phyloP scores from a whole-genome alignment of 2,113 vertebrate genomes.

The Sclerurus mexicanus region DNA sequence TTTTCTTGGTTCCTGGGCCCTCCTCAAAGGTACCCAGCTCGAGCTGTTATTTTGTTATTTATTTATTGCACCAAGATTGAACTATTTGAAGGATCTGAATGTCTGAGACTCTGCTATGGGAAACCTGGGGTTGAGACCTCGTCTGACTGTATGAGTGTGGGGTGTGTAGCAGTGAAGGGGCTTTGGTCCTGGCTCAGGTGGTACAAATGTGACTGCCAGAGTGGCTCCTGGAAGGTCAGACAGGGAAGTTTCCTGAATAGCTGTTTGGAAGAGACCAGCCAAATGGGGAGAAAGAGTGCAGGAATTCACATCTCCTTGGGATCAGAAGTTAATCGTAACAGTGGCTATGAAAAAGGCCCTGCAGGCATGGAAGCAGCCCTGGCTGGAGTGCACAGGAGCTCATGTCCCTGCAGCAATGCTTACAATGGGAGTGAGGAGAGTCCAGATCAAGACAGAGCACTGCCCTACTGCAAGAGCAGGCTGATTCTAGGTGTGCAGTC shows the following conservation, averaged over 20 bases:
- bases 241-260: not conserved
- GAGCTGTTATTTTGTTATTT: too few species aligned
- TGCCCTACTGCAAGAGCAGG: not conserved
- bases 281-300: not conserved
- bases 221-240: not conserved
- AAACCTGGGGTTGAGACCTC: too few species aligned
- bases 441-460: not conserved
- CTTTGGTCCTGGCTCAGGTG: not conserved
- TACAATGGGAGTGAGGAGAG: not conserved
- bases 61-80: too few species aligned
- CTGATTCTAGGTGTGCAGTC: not conserved
- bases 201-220: not conserved
- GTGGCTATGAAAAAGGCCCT: not conserved
- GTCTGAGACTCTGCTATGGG: too few species aligned
- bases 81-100: too few species aligned
- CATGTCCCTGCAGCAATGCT: not conserved
- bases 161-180: not conserved
- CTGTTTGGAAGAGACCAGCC: not conserved
- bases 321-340: not conserved
- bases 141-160: not conserved
- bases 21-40: too few species aligned
- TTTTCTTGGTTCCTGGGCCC: too few species aligned
- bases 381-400: not conserved
- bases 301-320: not conserved
- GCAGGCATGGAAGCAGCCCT: not conserved